phyloP scores from a whole-genome alignment of 1,140 invertebrate species.

The Neodiprion pinetum region DNA sequence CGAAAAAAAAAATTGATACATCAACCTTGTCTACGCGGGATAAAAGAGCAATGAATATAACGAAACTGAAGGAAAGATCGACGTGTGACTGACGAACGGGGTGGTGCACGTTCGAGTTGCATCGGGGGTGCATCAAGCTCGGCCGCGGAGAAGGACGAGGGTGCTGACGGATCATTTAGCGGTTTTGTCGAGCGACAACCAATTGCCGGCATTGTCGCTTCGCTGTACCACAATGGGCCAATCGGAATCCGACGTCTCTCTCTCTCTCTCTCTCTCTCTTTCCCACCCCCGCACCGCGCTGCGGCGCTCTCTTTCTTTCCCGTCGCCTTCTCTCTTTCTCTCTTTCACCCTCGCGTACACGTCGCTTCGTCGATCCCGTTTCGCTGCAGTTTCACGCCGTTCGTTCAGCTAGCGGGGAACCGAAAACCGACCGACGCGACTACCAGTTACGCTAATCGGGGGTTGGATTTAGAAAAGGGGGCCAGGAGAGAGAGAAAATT shows the following conservation, averaged over 20 bases:
- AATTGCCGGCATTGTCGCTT: slow-evolving; percentile 64
- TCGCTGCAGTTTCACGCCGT: slow-evolving; percentile 22
- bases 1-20: too few relatives aligned
- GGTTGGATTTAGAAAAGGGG: slow-evolving; percentile 26
- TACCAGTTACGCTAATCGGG: slow-evolving; percentile 56
- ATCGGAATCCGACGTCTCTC: slow-evolving; percentile 59
- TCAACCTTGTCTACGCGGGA: too few relatives aligned
- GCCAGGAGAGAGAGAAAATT: background rate
- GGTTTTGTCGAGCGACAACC: slow-evolving; percentile 65
- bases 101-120: background rate
- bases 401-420: background rate
- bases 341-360: background rate
- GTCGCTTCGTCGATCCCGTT: background rate
- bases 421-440: slow-evolving; percentile 37
- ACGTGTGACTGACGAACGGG: too few relatives aligned
- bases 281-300: slow-evolving; percentile 22
- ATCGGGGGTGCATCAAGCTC: slow-evolving; percentile 33
- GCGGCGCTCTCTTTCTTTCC: slow-evolving; percentile 22
- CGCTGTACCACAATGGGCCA: slow-evolving; percentile 63
- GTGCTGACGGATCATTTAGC: slow-evolving; percentile 60
- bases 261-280: slow-evolving; percentile 20
- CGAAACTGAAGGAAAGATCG: too few relatives aligned
- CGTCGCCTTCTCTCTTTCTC: slow-evolving; percentile 25
- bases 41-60: too few relatives aligned
- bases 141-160: slow-evolving; percentile 29